Conservation (phyloP, 2,113 vertebrate species). For the Bujurquina vittata region DNA sequence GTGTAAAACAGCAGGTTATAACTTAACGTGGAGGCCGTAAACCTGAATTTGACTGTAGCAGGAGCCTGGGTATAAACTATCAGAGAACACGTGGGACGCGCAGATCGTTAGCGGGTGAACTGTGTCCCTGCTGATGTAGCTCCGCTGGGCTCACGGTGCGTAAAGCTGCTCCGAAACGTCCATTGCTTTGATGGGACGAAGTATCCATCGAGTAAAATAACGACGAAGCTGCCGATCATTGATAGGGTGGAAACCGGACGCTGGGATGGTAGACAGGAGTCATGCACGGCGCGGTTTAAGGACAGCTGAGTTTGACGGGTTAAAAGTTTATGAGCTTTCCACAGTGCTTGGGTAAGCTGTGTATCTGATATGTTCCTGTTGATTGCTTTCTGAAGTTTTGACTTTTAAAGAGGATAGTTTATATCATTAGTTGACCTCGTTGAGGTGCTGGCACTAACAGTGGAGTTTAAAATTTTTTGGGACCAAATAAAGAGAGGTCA, state of each 20-base stretch:
- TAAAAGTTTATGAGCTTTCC: background rate
- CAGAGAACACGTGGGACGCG: background rate
- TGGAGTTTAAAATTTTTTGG: background rate
- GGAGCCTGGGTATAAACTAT: background rate
- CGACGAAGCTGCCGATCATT: background rate
- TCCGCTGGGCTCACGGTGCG: background rate
- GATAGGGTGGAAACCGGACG: background rate
- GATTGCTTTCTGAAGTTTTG: background rate
- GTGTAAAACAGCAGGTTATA: background rate
- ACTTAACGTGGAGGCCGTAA: background rate
- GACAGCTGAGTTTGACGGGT: background rate
- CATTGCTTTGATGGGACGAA: background rate
- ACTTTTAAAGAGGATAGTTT: background rate
- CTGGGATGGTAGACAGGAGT: background rate
- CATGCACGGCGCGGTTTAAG: background rate
- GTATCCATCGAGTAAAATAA: background rate
- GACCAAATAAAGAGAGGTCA: background rate
- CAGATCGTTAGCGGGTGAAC: background rate
- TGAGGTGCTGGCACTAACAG: background rate
- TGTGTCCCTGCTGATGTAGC: background rate
- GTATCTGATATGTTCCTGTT: background rate
- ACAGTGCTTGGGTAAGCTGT: slow-evolving; percentile 23
- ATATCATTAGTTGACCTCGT: background rate
- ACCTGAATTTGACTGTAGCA: background rate
- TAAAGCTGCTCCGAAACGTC: background rate